Conservation (phyloP, 2,888 invertebrate genomes). For the Mimumesa dahlbomi region DNA sequence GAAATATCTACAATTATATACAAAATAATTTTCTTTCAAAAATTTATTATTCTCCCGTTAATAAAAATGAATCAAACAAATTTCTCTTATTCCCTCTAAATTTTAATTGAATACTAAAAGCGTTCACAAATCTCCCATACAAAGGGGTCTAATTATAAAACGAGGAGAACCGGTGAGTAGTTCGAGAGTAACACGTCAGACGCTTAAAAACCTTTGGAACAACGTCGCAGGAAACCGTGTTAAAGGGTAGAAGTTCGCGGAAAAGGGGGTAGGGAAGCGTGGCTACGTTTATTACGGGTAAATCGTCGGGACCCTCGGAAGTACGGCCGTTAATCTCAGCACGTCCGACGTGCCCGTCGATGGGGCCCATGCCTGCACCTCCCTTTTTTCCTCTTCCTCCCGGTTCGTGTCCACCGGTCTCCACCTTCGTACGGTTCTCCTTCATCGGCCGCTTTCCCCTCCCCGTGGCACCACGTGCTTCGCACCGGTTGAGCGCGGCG, state of each 20-base stretch:
- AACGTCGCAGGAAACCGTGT: background rate
- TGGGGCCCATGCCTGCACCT: slow-evolving; percentile 50
- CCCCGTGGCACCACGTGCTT: slow-evolving; percentile 37
- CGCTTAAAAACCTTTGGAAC: background rate
- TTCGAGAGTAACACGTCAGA: no score
- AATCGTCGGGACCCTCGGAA: slow-evolving; percentile 61
- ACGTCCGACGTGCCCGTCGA: slow-evolving; percentile 63
- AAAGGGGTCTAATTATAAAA: no score
- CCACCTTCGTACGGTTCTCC: background rate
- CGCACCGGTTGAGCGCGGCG: slow-evolving; percentile 62
- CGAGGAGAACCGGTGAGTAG: no score
- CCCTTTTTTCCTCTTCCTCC: background rate
- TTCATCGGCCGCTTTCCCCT: slow-evolving; percentile 12
- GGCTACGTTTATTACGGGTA: slow-evolving; percentile 63
- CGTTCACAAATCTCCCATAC: no score
- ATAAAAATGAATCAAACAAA: no score
- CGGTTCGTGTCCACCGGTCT: slow-evolving; percentile 5
- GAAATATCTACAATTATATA: no score
- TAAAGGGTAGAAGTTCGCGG: slow-evolving; percentile 37
- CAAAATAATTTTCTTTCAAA: no score
- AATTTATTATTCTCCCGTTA: no score
- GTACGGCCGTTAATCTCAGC: slow-evolving; percentile 68
- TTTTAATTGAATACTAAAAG: no score
- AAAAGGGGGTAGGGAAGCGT: slow-evolving; percentile 49
- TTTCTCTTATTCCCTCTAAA: no score